Evolutionary conservation across 2,797 vertebrate species (phyloP), one percentile per base, ranked within the genome.

Genomic region (Ceryle rudis): DNA sequence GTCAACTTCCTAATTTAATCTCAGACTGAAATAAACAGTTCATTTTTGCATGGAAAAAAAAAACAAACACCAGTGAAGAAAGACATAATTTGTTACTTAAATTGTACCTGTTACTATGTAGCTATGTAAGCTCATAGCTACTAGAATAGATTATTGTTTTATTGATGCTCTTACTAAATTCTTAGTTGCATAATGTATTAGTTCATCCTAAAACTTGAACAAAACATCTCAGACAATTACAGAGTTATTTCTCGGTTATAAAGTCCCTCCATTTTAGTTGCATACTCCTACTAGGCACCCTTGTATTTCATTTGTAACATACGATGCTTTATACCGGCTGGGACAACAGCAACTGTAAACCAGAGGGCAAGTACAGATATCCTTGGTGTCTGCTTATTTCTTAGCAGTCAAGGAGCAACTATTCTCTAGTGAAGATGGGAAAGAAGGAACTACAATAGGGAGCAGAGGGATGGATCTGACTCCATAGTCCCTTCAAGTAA

Each of bases 281-380:
- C 31, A 37, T 4, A 26, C 8, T 26, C 29, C 60, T 58, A 44
- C 19, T 26, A 28, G 1, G 4, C 14, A 77, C 3, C 8, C 11
- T 58, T 79, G 5, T 26, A 54, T 73, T 88, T 80, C 2, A 0
- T 78, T 64, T 29, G 3, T 33, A 75, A 39, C 8, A 44, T 18
- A 25, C 2, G 16, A 72, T 25, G 28, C 14, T 19, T 1, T 31
- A 25, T 11, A 47, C 2, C 0, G 1, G 77, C 0, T 33, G 19
- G 64, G 49, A 57, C 37, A 82, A 77, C 19, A 41, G 31, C 16
- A 89, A 57, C 0, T 20, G 5, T 19, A 89, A 70, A 42, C 6
- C 39, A 73, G 64, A 92, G 10, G 10, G 9, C 22, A 87, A 61
- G 14, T 8, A 26, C 11, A 44, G 13, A 1, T 65, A 82, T 4